A percentile compares a stretch with the other conserved stretches of the same genome.
These are phyloP conservation scores for Xanthia togata DNA, from an alignment of 2,888 invertebrate genomes.

Conservation along the genomic window DNA sequence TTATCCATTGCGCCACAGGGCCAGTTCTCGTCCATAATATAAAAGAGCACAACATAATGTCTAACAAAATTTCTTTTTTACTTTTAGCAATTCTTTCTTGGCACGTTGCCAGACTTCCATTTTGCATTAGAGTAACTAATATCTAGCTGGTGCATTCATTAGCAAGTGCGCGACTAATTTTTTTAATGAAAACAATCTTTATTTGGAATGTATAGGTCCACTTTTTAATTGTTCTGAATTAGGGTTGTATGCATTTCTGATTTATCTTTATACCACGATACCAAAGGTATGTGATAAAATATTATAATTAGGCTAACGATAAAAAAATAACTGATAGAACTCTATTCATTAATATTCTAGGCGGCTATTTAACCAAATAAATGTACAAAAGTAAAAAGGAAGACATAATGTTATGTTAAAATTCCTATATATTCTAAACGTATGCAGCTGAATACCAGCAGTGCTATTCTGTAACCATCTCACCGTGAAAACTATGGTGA, in stretches of 20 bases:
- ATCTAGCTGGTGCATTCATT: constrained; percentile 15
- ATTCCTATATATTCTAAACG: no score
- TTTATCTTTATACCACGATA: neutral
- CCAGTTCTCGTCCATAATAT: constrained; percentile 63
- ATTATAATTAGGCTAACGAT: neutral
- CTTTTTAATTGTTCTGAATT: neutral
- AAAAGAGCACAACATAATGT: constrained; percentile 9
- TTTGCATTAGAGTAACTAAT: constrained; percentile 2
- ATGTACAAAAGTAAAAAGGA: no score
- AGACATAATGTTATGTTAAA: no score
- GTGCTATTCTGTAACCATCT: no score
- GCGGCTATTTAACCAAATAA: no score
- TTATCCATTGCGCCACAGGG: constrained; percentile 92
- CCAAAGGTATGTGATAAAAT: neutral
- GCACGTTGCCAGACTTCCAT: constrained; percentile 27
- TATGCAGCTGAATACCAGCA: no score
- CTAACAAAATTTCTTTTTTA: neutral
- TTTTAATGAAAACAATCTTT: constrained; percentile 4
- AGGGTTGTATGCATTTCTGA: neutral
- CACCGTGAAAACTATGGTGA: no score
- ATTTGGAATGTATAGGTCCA: neutral
- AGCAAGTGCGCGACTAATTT: neutral
- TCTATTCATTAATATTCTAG: no score
- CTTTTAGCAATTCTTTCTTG: constrained; percentile 8
- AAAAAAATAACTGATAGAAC: no score